Percentiles rank a stretch among this genome's conserved stretches.
Conservation (phyloP, 2,888 invertebrate genomes). For the Parelbella ahira region DNA sequence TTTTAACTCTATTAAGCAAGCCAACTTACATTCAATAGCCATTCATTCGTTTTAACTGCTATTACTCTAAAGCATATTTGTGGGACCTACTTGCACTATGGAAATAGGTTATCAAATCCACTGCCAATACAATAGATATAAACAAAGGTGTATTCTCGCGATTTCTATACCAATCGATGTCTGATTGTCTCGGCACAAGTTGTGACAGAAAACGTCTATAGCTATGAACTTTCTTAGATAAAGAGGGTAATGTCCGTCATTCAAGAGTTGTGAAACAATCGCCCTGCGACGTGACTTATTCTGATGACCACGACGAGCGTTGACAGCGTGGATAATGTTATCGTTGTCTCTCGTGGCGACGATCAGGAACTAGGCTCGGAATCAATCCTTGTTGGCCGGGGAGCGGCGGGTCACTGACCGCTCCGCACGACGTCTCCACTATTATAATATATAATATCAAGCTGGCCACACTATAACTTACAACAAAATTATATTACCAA, state of each 20-base stretch:
- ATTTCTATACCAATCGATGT: slow-evolving; percentile 22
- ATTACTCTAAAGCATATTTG: neutral
- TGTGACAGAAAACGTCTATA: slow-evolving; percentile 30
- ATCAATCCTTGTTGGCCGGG: slow-evolving; percentile 39
- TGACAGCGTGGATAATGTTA: slow-evolving; percentile 59
- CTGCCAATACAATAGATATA: slow-evolving; percentile 8
- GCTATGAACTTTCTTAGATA: slow-evolving; percentile 37
- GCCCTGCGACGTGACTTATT: slow-evolving; percentile 45
- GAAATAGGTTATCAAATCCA: neutral
- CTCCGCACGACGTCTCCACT: slow-evolving; percentile 50
- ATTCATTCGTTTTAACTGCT: too few species aligned
- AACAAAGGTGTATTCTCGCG: slow-evolving; percentile 19
- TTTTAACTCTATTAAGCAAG: too few species aligned
- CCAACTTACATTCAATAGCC: too few species aligned
- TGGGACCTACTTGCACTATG: too few species aligned
- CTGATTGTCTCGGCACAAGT: slow-evolving; percentile 22
- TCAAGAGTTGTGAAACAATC: slow-evolving; percentile 41
- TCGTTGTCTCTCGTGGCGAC: slow-evolving; percentile 41
- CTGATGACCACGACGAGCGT: slow-evolving; percentile 41
- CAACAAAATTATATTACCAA: slow-evolving; percentile 9
- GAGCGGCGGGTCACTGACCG: slow-evolving; percentile 49
- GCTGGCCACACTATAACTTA: neutral
- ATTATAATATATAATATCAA: slow-evolving; percentile 42
- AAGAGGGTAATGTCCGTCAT: slow-evolving; percentile 46
- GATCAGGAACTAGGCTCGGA: slow-evolving; percentile 23